phyloP scores from a whole-genome alignment of 2,888 invertebrate species.

The Lycia hirtaria region DNA sequence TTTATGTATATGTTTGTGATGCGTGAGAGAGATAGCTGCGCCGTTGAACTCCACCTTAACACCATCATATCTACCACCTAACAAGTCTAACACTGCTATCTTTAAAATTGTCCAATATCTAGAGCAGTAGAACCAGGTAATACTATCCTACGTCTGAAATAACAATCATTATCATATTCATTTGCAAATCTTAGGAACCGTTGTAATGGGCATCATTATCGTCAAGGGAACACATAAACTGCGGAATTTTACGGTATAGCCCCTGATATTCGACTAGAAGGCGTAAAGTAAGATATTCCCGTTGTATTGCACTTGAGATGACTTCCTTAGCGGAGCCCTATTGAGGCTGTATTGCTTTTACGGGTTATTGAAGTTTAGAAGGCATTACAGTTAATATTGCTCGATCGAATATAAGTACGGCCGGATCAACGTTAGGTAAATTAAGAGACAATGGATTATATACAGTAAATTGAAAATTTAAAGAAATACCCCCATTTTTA shows the following conservation, averaged over 20 bases:
- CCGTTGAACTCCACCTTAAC: too few species aligned
- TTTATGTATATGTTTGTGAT: too few species aligned
- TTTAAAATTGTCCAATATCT: background rate
- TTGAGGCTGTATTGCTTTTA: conserved; percentile 6
- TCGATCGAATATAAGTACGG: too few species aligned
- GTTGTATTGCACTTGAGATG: conserved; percentile 5
- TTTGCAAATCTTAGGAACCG: conserved; percentile 15
- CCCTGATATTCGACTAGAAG: conserved; percentile 1
- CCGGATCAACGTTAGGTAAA: too few species aligned
- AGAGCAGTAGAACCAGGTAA: background rate
- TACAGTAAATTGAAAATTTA: too few species aligned
- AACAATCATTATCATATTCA: conserved; percentile 2
- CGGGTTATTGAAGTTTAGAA: background rate
- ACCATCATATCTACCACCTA: too few species aligned
- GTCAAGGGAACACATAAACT: conserved; percentile 8
- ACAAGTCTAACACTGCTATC: too few species aligned
- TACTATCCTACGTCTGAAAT: background rate
- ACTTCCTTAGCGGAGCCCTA: background rate
- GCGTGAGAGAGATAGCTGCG: too few species aligned
- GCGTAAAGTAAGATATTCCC: conserved; percentile 16
- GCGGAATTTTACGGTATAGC: conserved; percentile 5
- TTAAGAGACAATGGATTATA: too few species aligned
- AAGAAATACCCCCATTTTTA: too few species aligned
- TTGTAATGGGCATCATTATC: conserved; percentile 7
- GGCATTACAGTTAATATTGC: conserved; percentile 13